A percentile compares a stretch with the other conserved stretches of the same genome.
Conservation (phyloP, 1,140 invertebrate species). For the Adoxophyes honmai region DNA sequence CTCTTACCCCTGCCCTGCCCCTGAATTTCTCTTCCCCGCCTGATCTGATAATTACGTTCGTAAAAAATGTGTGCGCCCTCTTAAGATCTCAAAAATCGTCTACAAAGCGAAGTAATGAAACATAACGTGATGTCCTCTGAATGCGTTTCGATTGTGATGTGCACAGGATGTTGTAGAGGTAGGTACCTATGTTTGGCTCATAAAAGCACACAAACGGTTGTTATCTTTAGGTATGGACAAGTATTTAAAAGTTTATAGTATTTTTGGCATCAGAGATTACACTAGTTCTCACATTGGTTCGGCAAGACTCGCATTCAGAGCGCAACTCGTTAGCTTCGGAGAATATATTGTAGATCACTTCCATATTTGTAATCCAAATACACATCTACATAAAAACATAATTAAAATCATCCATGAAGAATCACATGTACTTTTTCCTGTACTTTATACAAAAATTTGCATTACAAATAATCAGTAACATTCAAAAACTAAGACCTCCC, state of each 20-base stretch:
- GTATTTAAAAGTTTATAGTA: no score
- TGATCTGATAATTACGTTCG: no score
- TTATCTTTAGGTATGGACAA: no score
- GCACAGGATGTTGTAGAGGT: no score
- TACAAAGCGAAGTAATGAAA: constrained; percentile 38
- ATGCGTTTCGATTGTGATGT: neutral
- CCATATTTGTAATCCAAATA: constrained; percentile 2
- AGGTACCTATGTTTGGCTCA: no score
- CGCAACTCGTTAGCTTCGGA: constrained; percentile 30
- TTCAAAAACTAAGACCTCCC: constrained; percentile 54
- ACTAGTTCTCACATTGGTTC: no score
- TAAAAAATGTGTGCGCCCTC: no score
- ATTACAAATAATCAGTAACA: constrained; percentile 56
- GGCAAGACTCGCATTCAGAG: constrained; percentile 29
- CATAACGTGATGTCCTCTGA: constrained; percentile 33
- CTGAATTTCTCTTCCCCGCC: no score
- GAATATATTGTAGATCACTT: neutral
- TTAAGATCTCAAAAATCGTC: constrained; percentile 45
- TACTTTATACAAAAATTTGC: constrained; percentile 70
- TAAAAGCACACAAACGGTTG: no score
- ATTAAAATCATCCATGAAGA: constrained; percentile 59
- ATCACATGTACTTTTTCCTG: constrained; percentile 72
- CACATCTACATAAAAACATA: constrained; percentile 24
- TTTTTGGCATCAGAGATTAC: no score
- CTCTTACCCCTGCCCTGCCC: no score